These are phyloP conservation scores for Bellardia bayeri DNA, from an alignment of 2,888 invertebrate genomes.

Conservation along the genomic window DNA sequence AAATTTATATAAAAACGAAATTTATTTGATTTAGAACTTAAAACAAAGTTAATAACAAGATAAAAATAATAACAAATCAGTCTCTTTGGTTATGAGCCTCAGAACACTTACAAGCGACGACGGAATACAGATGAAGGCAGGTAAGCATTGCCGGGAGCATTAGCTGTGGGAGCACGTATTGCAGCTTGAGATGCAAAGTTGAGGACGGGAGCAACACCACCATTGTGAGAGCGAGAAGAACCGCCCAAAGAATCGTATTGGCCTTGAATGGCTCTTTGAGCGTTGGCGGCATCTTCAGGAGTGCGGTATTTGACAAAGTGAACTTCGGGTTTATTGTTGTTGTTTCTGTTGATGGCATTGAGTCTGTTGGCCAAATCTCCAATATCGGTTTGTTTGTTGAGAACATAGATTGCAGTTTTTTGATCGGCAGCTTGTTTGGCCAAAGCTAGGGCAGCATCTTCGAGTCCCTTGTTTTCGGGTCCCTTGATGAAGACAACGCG, in stretches of 20 bases:
- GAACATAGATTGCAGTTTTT: constrained; percentile 80
- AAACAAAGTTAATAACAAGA: not conserved
- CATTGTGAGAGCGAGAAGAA: constrained; percentile 77
- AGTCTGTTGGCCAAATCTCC: constrained; percentile 79
- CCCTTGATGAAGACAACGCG: constrained; percentile 81
- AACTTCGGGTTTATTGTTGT: constrained; percentile 78
- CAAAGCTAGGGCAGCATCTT: constrained; percentile 80
- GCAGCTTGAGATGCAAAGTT: constrained; percentile 80
- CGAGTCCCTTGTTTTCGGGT: constrained; percentile 77
- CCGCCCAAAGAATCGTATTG: constrained; percentile 80
- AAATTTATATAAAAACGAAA: constrained; percentile 74
- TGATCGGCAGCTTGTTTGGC: constrained; percentile 80
- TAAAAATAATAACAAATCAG: constrained; percentile 18
- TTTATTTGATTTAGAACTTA: constrained; percentile 64
- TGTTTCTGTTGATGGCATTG: constrained; percentile 70
- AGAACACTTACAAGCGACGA: constrained; percentile 28
- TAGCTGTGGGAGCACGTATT: constrained; percentile 68
- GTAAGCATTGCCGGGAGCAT: constrained; percentile 50
- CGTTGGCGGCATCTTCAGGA: constrained; percentile 81
- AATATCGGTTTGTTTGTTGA: constrained; percentile 75
- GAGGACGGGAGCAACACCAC: constrained; percentile 80
- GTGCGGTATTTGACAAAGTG: constrained; percentile 83
- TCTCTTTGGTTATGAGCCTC: not conserved
- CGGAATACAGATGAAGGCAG: constrained; percentile 64
- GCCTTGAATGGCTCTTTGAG: constrained; percentile 80